Evolutionary conservation across 2,888 invertebrate species (phyloP).

Genomic region (Melanostoma mellinum): DNA sequence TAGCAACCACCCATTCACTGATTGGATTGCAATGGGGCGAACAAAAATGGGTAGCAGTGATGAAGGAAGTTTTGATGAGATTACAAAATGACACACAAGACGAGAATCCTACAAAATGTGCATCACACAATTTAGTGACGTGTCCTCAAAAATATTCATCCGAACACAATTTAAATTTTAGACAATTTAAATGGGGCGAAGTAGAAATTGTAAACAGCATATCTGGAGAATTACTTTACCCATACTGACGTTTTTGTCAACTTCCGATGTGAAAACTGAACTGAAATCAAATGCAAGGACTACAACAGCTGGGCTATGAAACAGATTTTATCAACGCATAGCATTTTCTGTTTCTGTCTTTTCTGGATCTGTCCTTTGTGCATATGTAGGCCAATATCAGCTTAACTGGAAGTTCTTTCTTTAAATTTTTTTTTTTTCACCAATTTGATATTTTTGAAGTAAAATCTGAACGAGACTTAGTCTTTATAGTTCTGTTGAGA

Average conservation of each 20-base stretch:
- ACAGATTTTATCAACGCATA: too few species aligned
- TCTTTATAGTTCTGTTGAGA: too few species aligned
- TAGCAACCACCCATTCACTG: conserved; percentile 17
- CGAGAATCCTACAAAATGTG: conserved; percentile 31
- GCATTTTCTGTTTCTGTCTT: too few species aligned
- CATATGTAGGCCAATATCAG: too few species aligned
- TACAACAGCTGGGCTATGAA: not conserved
- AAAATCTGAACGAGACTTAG: too few species aligned
- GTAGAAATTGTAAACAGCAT: conserved; percentile 20
- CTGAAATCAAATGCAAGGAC: too few species aligned
- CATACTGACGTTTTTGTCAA: too few species aligned
- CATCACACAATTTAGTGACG: conserved; percentile 26
- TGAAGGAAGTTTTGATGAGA: conserved; percentile 33
- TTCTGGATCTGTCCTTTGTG: too few species aligned
- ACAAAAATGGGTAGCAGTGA: conserved; percentile 35
- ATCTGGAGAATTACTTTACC: conserved; percentile 7
- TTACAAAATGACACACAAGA: conserved; percentile 43
- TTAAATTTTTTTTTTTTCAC: too few species aligned
- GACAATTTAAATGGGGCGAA: conserved; percentile 11
- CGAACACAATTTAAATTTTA: not conserved
- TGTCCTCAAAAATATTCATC: conserved; percentile 15
- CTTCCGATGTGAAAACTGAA: too few species aligned
- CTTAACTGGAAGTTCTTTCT: too few species aligned
- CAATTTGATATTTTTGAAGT: too few species aligned
- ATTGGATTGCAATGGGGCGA: conserved; percentile 50